phyloP scores from a whole-genome alignment of 2,888 invertebrate species.

The Altica lythri region DNA sequence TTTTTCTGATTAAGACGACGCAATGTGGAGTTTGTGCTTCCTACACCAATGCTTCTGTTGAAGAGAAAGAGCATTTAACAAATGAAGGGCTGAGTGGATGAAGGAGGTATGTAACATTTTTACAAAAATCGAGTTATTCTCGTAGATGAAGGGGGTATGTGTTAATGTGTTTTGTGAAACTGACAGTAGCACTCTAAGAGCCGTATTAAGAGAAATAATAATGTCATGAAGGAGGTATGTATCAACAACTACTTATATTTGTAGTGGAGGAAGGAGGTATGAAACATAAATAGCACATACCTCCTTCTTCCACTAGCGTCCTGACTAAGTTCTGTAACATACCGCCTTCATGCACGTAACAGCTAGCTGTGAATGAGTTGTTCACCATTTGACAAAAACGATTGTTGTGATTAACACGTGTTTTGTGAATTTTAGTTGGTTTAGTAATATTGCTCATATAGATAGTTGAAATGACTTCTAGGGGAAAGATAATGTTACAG shows the following conservation, averaged over 20 bases:
- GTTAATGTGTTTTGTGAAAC: no score
- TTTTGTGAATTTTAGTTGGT: neutral
- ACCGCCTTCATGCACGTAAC: conserved; percentile 10
- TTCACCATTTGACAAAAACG: neutral
- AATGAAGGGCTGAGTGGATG: no score
- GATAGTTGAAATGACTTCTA: conserved; percentile 13
- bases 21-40: no score
- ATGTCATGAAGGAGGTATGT: no score
- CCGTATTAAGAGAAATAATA: no score
- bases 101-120: no score
- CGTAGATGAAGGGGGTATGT: no score
- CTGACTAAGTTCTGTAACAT: neutral
- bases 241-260: conserved; percentile 14
- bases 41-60: no score
- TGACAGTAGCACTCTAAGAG: no score
- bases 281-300: conserved; percentile 15
- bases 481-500: conserved; percentile 14
- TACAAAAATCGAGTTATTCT: no score
- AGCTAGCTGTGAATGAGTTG: neutral
- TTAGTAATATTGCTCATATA: conserved; percentile 3
- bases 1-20: no score
- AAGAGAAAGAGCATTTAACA: no score
- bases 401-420: neutral
- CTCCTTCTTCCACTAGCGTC: conserved; percentile 9
- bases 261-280: conserved; percentile 7